Percentiles rank a stretch among this genome's conserved stretches.
phyloP scores from a whole-genome alignment of 2,888 invertebrate species.

The Mythimna lalbum region DNA sequence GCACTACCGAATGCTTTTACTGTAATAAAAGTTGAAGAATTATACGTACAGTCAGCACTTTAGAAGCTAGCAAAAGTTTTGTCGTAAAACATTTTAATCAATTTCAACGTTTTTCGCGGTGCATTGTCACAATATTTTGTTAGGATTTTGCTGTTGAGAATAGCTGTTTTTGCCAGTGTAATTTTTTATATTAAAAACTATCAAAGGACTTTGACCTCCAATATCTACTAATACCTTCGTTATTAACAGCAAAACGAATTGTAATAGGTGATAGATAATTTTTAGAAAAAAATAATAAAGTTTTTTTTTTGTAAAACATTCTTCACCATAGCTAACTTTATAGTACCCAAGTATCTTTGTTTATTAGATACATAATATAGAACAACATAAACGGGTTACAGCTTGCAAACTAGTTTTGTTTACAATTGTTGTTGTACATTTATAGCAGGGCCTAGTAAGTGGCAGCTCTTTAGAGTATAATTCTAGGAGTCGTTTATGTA shows the following conservation, averaged over 20 bases:
- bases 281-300: neutral
- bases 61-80: conserved; percentile 33
- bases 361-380: conserved; percentile 56
- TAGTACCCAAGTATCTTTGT: conserved; percentile 34
- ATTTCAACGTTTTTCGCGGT: conserved; percentile 36
- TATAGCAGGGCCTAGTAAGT: conserved; percentile 62
- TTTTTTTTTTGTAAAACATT: neutral
- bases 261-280: neutral
- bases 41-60: conserved; percentile 57
- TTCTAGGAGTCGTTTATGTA: conserved; percentile 61
- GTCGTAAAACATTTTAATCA: conserved; percentile 55
- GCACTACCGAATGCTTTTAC: conserved; percentile 54
- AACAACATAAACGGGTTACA: conserved; percentile 54
- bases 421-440: conserved; percentile 68
- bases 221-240: neutral
- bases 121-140: conserved; percentile 33
- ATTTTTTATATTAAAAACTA: neutral
- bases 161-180: neutral
- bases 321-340: neutral
- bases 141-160: neutral
- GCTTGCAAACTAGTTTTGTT: conserved; percentile 65
- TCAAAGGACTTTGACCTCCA: neutral
- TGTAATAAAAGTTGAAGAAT: conserved; percentile 60
- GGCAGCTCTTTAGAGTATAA: conserved; percentile 68
- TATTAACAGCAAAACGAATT: neutral